Evolutionary conservation across 2,797 vertebrate genomes (phyloP).

Genomic region (Steatocranus sp.): DNA sequence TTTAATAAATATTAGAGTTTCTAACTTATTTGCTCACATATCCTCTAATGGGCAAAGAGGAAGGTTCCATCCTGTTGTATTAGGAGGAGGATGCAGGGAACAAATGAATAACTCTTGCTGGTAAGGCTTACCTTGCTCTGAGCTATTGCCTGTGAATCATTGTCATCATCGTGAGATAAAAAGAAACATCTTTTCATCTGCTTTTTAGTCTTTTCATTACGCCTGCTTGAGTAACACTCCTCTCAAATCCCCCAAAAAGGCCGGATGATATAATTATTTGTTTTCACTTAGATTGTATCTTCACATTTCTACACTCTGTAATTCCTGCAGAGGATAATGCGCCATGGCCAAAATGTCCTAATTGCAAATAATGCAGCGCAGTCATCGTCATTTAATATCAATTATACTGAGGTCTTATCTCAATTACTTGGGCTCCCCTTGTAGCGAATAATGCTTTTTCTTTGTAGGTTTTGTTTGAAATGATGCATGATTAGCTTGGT

Average conservation of each 20-base stretch:
- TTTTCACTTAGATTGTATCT: conserved; percentile 48
- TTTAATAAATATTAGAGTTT: conserved; percentile 5
- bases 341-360: conserved; percentile 36
- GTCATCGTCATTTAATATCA: conserved; percentile 52
- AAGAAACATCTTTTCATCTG: conserved; percentile 51
- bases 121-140: conserved; percentile 39
- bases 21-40: conserved; percentile 1
- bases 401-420: conserved; percentile 50
- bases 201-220: conserved; percentile 38
- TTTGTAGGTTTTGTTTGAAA: conserved; percentile 45
- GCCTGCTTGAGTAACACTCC: conserved; percentile 8
- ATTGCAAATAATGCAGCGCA: conserved; percentile 47
- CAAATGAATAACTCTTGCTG: conserved; percentile 51
- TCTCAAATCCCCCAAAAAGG: conserved; percentile 23
- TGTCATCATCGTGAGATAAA: conserved; percentile 52
- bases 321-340: conserved; percentile 40
- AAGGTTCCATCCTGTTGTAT: conserved; percentile 27
- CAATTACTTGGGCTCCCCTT: conserved; percentile 19
- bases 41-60: conserved; percentile 21
- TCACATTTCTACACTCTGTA: conserved; percentile 16
- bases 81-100: conserved; percentile 2
- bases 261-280: conserved; percentile 37
- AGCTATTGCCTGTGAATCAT: conserved; percentile 54
- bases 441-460: conserved; percentile 23
- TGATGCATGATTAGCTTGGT: conserved; percentile 12